Evolutionary conservation across 2,797 vertebrate species (phyloP).

Genomic region (Thaleichthys pacificus): DNA sequence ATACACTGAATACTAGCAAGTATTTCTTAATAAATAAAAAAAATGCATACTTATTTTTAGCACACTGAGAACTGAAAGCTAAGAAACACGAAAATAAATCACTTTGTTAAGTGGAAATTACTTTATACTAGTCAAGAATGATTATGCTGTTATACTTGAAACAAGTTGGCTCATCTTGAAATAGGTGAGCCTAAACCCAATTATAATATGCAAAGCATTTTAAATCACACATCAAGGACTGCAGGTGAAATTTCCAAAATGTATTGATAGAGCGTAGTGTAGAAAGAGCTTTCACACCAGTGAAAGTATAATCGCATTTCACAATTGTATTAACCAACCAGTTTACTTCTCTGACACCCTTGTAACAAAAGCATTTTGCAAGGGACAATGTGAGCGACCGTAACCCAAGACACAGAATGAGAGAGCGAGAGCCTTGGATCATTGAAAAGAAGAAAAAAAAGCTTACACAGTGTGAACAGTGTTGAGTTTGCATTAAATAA

Average conservation of each 20-base stretch:
- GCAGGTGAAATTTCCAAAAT: background rate
- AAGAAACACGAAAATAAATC: conserved; percentile 11
- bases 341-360: too few species aligned
- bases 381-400: too few species aligned
- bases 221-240: background rate
- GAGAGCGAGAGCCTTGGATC: too few species aligned
- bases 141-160: conserved; percentile 2
- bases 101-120: background rate
- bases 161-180: conserved; percentile 17
- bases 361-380: too few species aligned
- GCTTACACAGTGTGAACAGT: too few species aligned
- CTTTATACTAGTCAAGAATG: conserved; percentile 9
- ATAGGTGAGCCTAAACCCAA: background rate
- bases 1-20: conserved; percentile 12
- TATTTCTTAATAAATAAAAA: background rate
- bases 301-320: too few species aligned
- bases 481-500: too few species aligned
- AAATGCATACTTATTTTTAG: conserved; percentile 4
- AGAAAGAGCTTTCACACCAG: too few species aligned
- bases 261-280: background rate
- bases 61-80: background rate
- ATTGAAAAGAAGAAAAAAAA: too few species aligned
- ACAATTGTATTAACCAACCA: too few species aligned
- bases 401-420: too few species aligned
- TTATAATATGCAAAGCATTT: background rate